phyloP scores from a whole-genome alignment of 2,888 invertebrate species.

The Uropetala carovei region DNA sequence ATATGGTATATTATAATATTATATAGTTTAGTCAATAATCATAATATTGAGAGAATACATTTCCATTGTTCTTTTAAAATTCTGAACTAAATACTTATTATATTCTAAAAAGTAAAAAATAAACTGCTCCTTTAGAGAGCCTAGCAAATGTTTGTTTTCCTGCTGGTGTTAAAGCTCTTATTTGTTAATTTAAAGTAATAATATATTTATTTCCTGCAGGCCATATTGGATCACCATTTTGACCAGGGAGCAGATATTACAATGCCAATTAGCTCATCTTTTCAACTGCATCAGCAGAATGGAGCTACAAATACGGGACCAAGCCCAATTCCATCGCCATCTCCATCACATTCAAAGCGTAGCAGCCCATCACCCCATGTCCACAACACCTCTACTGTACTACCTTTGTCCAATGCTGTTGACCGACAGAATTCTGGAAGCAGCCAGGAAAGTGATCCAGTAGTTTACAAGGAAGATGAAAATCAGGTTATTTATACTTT shows the following conservation, averaged over 20 bases:
- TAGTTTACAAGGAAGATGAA: not conserved
- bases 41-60: too few relatives aligned
- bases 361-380: constrained; percentile 43
- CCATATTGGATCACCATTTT: constrained; percentile 68
- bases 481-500: not conserved
- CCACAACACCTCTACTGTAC: not conserved
- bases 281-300: constrained; percentile 1
- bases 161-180: not conserved
- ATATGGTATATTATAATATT: too few relatives aligned
- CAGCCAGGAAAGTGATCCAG: constrained; percentile 34
- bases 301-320: not conserved
- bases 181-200: not conserved
- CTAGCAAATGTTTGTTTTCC: not conserved
- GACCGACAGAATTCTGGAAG: constrained; percentile 55
- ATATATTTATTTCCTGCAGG: constrained; percentile 57
- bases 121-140: not conserved
- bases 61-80: too few relatives aligned
- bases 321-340: constrained; percentile 66
- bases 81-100: too few relatives aligned
- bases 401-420: not conserved
- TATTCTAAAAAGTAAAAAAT: not conserved
- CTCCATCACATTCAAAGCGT: constrained; percentile 44
- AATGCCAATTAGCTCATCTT: constrained; percentile 13
- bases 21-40: too few relatives aligned
- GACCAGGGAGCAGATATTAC: constrained; percentile 56